Base-by-base conservation (phyloP, 1,140 invertebrate species). In the Drosophila teissieri region DNA sequence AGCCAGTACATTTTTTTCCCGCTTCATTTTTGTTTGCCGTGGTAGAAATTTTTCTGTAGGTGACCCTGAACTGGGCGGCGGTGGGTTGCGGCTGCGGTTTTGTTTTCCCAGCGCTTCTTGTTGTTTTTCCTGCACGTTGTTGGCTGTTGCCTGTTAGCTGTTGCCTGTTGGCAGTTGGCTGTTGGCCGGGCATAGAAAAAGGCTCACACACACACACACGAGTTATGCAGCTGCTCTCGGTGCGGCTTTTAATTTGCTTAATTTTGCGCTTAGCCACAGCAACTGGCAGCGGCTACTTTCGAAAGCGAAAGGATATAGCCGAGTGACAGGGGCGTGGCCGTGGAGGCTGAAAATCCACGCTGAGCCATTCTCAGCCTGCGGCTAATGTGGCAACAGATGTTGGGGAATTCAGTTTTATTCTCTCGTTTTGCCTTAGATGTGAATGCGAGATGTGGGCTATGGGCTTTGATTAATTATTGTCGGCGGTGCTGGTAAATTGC, bases 241-340 rank as follows among this genome's bases (percentile, higher is more conserved):
- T 83, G 83, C 60, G 84, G 84, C 80, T 89, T 88, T 88, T 88
- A 88, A 88, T 88, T 88, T 89, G 84, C 83, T 88, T 88, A 88
- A 88, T 88, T 88, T 88, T 89, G 80, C 76, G 82, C 82, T 86
- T 88, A 86, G 82, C 82, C 82, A 52, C 82, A 84, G 73, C 62
- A 73, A 57, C 81, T 58, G 80, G 57, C 61, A 67, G 58, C 36
- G 46, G 63, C 62, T 74, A 85, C 82, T 86, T 86, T 85, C 78
- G 64, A 70, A 65, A 77, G 78, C 79, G 60, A 84, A 57, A 76
- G 52, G 56, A 60, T 72, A 39, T 11, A 3, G 46, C 5, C 31
- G 61, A 44, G 27, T 53, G 61, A 44, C 60, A 52, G 46, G 61
- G 58, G n/a, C 12, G 64, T 19, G n/a, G 37, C 11, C 6, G 11